phyloP scores from a whole-genome alignment of 2,888 invertebrate species.

The Ormyrus nitidulus region DNA sequence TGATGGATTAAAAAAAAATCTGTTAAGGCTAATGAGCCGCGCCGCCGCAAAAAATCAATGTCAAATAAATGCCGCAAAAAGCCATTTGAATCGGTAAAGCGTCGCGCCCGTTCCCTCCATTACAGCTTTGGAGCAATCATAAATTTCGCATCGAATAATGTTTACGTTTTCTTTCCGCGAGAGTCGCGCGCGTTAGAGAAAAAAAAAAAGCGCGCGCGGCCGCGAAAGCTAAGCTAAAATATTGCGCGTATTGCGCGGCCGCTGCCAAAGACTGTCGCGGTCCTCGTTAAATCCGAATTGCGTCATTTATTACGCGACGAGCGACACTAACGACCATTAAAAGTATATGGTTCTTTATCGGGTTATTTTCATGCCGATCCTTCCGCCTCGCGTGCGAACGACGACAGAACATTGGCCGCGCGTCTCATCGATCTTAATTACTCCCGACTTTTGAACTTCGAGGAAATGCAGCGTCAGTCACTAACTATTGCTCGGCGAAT shows the following conservation, averaged over 20 bases:
- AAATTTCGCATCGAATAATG: neutral
- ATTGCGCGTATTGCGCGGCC: no score
- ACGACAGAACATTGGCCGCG: neutral
- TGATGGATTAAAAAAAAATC: neutral
- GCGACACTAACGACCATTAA: conserved; percentile 44
- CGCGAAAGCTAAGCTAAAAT: no score
- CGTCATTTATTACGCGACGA: conserved; percentile 27
- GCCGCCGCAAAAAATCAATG: neutral
- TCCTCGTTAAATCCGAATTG: conserved; percentile 33
- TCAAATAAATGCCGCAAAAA: conserved; percentile 7
- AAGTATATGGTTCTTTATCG: conserved; percentile 39
- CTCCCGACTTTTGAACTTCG: neutral
- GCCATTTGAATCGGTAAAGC: neutral
- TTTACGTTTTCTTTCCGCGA: conserved; percentile 9
- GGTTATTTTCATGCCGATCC: conserved; percentile 19
- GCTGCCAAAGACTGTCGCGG: conserved; percentile 17
- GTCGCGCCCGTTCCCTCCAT: neutral
- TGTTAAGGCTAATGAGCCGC: conserved; percentile 13
- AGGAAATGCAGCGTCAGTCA: conserved; percentile 1
- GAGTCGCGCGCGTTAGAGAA: neutral
- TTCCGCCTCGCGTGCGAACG: neutral
- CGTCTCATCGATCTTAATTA: conserved; percentile 27
- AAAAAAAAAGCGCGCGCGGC: neutral
- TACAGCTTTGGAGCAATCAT: neutral
- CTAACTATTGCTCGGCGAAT: no score